A percentile compares a stretch with the other conserved stretches of the same genome.
Conservation (phyloP, 2,113 vertebrate species). For the Vulpes vulpes region DNA sequence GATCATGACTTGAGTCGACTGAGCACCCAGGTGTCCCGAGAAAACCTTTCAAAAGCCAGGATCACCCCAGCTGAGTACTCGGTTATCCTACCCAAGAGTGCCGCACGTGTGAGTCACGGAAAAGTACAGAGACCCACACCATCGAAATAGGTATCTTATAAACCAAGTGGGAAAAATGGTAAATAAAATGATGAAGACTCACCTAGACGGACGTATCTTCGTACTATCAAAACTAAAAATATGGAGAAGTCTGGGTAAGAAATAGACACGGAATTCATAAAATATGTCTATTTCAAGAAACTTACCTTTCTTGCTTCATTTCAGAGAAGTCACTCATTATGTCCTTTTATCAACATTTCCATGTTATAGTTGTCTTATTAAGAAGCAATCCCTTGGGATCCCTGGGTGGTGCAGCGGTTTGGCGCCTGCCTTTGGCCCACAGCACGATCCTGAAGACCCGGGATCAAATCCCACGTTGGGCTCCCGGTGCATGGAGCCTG, state of each 20-base stretch:
- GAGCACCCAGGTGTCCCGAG: too few species aligned
- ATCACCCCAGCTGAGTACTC: neutral
- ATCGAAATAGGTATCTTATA: neutral
- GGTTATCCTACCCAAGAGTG: neutral
- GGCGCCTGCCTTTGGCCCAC: too few species aligned
- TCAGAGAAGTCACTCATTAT: slow-evolving; percentile 1
- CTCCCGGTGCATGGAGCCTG: too few species aligned
- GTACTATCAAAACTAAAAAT: slow-evolving; percentile 2
- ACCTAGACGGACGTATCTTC: neutral
- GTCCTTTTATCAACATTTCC: slow-evolving; percentile 55
- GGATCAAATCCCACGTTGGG: too few species aligned
- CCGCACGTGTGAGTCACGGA: neutral
- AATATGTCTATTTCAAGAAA: slow-evolving; percentile 16
- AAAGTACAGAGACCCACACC: neutral
- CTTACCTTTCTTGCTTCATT: slow-evolving; percentile 35
- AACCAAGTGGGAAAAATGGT: neutral
- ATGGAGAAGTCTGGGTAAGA: neutral
- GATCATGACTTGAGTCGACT: too few species aligned
- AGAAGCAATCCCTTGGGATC: neutral
- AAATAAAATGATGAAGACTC: neutral
- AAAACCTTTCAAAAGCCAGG: neutral
- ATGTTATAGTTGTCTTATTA: slow-evolving; percentile 40
- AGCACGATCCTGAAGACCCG: too few species aligned
- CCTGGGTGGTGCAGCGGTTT: too few species aligned
- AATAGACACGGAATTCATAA: slow-evolving; percentile 33